Evolutionary conservation across 2,888 invertebrate species (phyloP).

Genomic region (Pomacea canaliculata): DNA sequence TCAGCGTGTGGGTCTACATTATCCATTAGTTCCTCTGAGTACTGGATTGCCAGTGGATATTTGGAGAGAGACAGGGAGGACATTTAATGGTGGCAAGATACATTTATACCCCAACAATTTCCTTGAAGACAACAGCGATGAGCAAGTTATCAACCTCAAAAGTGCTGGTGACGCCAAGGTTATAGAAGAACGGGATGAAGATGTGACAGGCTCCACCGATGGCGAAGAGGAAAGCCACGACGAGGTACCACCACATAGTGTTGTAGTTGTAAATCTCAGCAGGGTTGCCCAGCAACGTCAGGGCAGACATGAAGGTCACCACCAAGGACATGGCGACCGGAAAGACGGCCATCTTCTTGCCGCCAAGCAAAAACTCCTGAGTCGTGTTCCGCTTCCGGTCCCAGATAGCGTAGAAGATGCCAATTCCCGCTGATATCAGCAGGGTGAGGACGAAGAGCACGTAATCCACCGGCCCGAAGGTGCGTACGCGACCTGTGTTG

Average conservation of each 20-base stretch:
- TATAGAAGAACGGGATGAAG: slow-evolving; percentile 41
- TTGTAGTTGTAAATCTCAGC: slow-evolving; percentile 47
- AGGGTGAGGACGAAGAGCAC: slow-evolving; percentile 37
- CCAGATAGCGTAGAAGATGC: slow-evolving; percentile 71
- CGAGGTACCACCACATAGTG: slow-evolving; percentile 40
- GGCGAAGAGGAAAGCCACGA: slow-evolving; percentile 42
- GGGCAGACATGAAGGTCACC: slow-evolving; percentile 53
- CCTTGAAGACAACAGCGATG: no score
- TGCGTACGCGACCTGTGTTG: slow-evolving; percentile 29
- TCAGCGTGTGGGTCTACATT: no score
- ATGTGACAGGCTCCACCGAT: slow-evolving; percentile 38
- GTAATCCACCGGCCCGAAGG: slow-evolving; percentile 36
- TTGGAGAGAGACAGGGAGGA: no score
- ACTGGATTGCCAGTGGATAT: no score
- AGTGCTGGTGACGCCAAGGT: slow-evolving; percentile 34
- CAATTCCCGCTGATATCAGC: slow-evolving; percentile 37
- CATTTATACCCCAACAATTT: no score
- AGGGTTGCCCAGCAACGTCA: slow-evolving; percentile 44
- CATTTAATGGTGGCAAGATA: no score
- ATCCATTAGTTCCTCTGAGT: no score
- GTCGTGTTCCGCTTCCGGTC: slow-evolving; percentile 73
- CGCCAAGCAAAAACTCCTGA: slow-evolving; percentile 63
- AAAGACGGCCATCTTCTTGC: slow-evolving; percentile 60
- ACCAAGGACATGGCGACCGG: slow-evolving; percentile 65
- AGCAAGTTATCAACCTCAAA: slow-evolving; percentile 33